These are phyloP conservation scores for Andrena cerasifolii DNA, from an alignment of 1,140 invertebrate species.

Conservation along the genomic window DNA sequence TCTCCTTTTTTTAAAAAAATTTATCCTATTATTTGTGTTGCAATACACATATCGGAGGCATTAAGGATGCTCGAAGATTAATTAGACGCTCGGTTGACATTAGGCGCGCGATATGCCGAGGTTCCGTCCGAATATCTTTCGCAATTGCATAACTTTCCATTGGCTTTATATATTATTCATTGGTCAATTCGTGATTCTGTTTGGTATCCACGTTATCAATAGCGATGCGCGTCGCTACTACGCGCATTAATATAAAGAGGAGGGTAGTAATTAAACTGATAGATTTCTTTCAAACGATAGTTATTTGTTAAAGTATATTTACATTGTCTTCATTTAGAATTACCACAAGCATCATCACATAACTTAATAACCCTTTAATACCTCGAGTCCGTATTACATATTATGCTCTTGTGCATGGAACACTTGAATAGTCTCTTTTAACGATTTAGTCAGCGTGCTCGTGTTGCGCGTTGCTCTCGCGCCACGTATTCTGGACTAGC, in stretches of 20 bases:
- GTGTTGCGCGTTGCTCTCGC: constrained; percentile 94
- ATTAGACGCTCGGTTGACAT: constrained; percentile 37
- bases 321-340: constrained; percentile 36
- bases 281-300: not conserved
- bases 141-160: constrained; percentile 27
- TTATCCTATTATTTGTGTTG: not conserved
- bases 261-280: not conserved
- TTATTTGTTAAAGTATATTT: constrained; percentile 46
- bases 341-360: constrained; percentile 19
- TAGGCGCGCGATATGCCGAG: constrained; percentile 9
- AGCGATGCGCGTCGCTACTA: too few relatives aligned
- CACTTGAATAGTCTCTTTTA: constrained; percentile 13
- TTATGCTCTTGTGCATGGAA: not conserved
- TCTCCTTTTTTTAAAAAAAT: not conserved
- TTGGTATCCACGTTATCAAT: not conserved
- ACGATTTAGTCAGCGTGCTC: constrained; percentile 84
- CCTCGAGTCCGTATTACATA: not conserved
- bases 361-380: constrained; percentile 24
- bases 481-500: constrained; percentile 93
- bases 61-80: not conserved
- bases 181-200: not conserved
- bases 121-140: constrained; percentile 6
- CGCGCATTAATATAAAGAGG: too few relatives aligned
- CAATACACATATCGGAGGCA: not conserved
- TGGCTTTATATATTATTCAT: not conserved